Evolutionary conservation across 2,797 vertebrate species (phyloP).

Genomic region (Sebastes vulpes): DNA sequence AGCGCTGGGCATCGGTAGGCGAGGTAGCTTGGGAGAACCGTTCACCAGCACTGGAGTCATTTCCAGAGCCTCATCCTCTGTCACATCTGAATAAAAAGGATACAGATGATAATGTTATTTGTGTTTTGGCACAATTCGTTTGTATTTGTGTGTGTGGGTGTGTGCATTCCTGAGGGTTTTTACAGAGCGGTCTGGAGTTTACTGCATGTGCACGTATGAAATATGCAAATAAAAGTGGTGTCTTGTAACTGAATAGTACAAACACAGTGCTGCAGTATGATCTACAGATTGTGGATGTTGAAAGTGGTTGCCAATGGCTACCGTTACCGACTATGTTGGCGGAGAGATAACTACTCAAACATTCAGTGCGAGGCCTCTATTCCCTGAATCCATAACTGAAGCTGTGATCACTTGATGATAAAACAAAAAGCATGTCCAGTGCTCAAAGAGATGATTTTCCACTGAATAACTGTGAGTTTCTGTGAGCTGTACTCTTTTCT

Average conservation of each 20-base stretch:
- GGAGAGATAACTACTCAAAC: background rate
- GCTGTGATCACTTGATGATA: background rate
- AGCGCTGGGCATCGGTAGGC: constrained; percentile 79
- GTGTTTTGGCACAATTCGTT: background rate
- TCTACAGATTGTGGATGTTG: background rate
- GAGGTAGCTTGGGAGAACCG: constrained; percentile 88
- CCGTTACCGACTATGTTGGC: background rate
- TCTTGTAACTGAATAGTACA: background rate
- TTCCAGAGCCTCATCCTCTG: constrained; percentile 85
- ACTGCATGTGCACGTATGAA: background rate
- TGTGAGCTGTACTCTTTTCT: background rate
- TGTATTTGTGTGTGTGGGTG: background rate
- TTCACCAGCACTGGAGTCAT: constrained; percentile 85
- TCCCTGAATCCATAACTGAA: background rate
- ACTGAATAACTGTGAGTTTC: background rate
- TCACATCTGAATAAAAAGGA: constrained; percentile 63
- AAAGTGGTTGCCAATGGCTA: background rate
- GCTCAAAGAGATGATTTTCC: background rate
- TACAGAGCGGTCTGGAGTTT: background rate
- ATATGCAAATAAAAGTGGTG: background rate
- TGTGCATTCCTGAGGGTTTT: background rate
- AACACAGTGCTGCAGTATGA: background rate
- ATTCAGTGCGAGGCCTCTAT: background rate
- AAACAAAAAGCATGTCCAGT: background rate
- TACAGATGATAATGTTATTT: background rate